phyloP scores from a whole-genome alignment of 1,140 invertebrate species.

The Mamestra configurata region DNA sequence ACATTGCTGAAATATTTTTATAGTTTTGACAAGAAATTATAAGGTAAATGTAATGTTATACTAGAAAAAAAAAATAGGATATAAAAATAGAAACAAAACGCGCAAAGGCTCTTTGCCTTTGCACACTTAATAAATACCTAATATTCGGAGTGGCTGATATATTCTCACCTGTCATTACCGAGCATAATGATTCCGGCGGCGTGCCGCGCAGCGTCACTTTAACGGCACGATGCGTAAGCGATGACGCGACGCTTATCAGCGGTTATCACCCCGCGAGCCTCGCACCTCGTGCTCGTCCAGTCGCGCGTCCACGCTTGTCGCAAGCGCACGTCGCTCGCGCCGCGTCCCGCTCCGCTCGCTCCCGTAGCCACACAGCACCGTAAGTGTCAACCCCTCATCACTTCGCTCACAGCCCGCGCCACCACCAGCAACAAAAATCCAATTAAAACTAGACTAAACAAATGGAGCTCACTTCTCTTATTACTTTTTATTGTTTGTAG shows the following conservation, averaged over 20 bases:
- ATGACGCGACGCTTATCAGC: conserved; percentile 81
- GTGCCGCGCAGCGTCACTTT: conserved; percentile 57
- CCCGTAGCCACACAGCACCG: conserved; percentile 1
- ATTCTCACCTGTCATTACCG: conserved; percentile 41
- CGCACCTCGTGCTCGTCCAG: conserved; percentile 71
- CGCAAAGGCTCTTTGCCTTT: no score
- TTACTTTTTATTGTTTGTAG: conserved; percentile 1
- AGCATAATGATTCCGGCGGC: not conserved
- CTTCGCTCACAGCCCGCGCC: not conserved
- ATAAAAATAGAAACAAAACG: not conserved
- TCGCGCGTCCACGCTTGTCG: conserved; percentile 73
- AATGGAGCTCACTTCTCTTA: not conserved
- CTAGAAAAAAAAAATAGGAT: no score
- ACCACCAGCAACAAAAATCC: not conserved
- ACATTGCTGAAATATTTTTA: no score
- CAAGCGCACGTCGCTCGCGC: conserved; percentile 64
- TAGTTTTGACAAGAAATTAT: no score
- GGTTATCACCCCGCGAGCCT: conserved; percentile 82
- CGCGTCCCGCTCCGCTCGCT: conserved; percentile 9
- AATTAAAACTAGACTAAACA: not conserved
- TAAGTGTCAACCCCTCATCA: conserved; percentile 20
- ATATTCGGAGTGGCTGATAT: not conserved
- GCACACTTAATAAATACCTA: no score
- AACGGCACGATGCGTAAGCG: conserved; percentile 63
- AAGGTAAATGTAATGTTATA: no score